Evolutionary conservation across 2,797 vertebrate species (phyloP).

Genomic region (Simalia tracyae): DNA sequence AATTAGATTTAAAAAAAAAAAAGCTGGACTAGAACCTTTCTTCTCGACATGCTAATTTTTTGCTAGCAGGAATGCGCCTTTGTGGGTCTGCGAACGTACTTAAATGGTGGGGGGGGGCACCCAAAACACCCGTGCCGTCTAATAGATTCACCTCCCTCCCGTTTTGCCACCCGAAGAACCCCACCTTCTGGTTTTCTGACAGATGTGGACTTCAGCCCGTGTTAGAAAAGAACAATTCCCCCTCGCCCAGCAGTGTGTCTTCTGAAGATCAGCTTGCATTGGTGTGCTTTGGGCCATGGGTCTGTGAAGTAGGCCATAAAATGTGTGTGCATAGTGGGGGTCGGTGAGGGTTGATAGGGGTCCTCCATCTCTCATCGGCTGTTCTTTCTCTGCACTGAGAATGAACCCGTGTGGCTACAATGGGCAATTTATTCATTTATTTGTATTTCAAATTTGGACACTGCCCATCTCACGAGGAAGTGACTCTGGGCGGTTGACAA

Average conservation of each 20-base stretch:
- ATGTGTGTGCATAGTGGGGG: not conserved
- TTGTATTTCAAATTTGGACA: no score
- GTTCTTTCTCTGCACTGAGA: not conserved
- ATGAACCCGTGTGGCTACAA: not conserved
- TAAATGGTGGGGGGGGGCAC: no score
- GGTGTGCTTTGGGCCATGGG: not conserved
- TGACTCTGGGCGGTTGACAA: no score
- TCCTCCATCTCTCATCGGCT: no score
- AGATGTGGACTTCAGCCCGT: not conserved
- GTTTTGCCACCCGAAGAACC: not conserved
- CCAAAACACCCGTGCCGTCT: no score
- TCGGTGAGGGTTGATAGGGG: no score
- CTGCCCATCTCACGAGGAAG: no score
- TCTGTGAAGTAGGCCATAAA: not conserved
- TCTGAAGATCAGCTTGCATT: not conserved
- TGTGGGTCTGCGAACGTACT: not conserved
- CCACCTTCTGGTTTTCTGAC: not conserved
- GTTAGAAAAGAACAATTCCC: not conserved
- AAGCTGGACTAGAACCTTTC: no score
- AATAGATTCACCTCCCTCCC: no score
- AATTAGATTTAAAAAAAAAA: no score
- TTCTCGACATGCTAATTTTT: not conserved
- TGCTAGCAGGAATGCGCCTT: not conserved
- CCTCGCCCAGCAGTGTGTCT: not conserved
- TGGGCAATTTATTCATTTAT: no score